Conservation (phyloP, 2,888 invertebrate genomes). For the Campoletis raptor region DNA sequence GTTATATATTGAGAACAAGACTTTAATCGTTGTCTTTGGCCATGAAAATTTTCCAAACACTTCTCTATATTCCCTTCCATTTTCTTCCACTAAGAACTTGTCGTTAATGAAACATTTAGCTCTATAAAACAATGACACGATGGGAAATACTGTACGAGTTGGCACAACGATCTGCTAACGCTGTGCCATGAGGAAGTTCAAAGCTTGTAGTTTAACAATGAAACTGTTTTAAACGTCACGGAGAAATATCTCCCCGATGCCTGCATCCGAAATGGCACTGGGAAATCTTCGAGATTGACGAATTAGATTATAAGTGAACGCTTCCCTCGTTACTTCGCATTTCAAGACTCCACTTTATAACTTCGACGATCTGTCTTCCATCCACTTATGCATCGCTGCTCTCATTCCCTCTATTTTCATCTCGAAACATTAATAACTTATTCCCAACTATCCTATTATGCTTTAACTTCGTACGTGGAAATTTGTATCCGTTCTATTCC, state of each 20-base stretch:
- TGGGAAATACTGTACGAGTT: background rate
- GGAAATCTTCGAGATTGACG: slow-evolving; percentile 21
- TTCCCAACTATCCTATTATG: slow-evolving; percentile 1
- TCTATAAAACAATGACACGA: slow-evolving; percentile 41
- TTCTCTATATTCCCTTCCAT: background rate
- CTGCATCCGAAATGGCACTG: background rate
- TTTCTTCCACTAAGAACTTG: slow-evolving; percentile 24
- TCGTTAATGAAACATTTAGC: slow-evolving; percentile 28
- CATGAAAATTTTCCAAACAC: slow-evolving; percentile 25
- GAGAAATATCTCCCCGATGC: slow-evolving; percentile 18
- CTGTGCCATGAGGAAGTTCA: slow-evolving; percentile 36
- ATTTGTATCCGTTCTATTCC: background rate
- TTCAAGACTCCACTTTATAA: background rate
- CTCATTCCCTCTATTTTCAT: background rate
- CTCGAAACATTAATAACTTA: slow-evolving; percentile 5
- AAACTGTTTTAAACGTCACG: slow-evolving; percentile 19
- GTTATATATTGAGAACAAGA: background rate
- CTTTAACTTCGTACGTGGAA: background rate
- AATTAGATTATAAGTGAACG: slow-evolving; percentile 30
- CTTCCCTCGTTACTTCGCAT: slow-evolving; percentile 16
- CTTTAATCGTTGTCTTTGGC: slow-evolving; percentile 33
- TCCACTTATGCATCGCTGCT: background rate
- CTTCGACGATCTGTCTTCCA: background rate
- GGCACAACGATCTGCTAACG: slow-evolving; percentile 12
- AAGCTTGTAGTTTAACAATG: slow-evolving; percentile 40